Conservation (phyloP, 2,113 vertebrate species). For the Ictalurus punctatus region DNA sequence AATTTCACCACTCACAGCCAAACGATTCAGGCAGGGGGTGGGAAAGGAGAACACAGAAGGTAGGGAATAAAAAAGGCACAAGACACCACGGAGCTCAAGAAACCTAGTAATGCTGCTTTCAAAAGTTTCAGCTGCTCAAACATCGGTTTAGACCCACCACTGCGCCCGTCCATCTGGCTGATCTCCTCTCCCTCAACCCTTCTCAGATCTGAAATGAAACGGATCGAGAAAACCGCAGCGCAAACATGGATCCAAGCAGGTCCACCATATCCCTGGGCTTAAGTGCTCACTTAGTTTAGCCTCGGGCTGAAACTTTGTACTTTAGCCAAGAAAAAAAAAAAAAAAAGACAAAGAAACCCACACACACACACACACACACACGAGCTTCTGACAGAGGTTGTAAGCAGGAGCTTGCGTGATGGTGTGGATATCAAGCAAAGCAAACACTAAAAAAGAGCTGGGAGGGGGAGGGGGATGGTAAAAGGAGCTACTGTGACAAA, state of each 20-base stretch:
- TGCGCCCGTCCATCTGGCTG: conserved; percentile 14
- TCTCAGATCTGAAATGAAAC: conserved; percentile 6
- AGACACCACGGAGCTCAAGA: background rate
- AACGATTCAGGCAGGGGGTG: conserved; percentile 18
- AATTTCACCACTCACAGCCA: conserved; percentile 18
- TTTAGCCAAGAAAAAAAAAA: conserved; percentile 19
- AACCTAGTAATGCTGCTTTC: background rate
- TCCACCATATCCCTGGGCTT: conserved; percentile 41
- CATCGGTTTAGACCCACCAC: conserved; percentile 11
- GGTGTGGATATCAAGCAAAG: conserved; percentile 23
- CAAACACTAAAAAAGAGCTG: conserved; percentile 43
- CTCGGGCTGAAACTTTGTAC: conserved; percentile 30
- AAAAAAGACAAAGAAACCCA: too few species aligned
- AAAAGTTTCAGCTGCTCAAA: conserved; percentile 34
- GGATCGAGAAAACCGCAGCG: conserved; percentile 35
- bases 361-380: background rate
- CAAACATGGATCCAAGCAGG: conserved; percentile 41
- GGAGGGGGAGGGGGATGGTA: background rate
- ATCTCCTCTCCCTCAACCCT: conserved; percentile 27
- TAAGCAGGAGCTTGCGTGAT: background rate
- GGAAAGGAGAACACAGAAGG: background rate
- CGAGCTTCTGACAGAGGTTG: background rate
- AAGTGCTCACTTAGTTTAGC: conserved; percentile 37
- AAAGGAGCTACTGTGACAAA: background rate
- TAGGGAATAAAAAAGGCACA: conserved; percentile 14